Evolutionary conservation across 2,113 vertebrate species (phyloP).

Genomic region (Platichthys stellatus): DNA sequence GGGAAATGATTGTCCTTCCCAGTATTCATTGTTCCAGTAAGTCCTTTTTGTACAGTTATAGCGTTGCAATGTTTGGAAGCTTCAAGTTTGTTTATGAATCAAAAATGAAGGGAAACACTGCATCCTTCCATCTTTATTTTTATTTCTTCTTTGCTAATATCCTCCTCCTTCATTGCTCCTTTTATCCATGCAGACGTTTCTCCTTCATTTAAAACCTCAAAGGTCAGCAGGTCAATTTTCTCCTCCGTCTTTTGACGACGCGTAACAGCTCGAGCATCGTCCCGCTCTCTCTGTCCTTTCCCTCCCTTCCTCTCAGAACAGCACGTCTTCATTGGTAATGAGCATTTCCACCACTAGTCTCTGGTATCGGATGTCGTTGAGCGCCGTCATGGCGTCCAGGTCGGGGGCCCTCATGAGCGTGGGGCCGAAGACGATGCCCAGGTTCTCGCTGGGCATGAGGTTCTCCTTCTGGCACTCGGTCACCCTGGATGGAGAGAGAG

Average conservation of each 20-base stretch:
- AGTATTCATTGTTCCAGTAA: not conserved
- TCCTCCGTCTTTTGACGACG: not conserved
- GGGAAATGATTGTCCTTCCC: not conserved
- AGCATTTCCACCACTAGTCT: slow-evolving; percentile 95
- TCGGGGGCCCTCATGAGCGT: slow-evolving; percentile 94
- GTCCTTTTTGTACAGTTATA: not conserved
- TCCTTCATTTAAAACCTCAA: slow-evolving; percentile 29
- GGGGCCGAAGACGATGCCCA: slow-evolving; percentile 88
- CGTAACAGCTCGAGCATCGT: not conserved
- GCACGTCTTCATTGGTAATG: slow-evolving; percentile 95
- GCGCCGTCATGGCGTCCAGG: slow-evolving; percentile 90
- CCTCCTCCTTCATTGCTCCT: slow-evolving; percentile 30
- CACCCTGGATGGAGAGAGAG: slow-evolving; percentile 79
- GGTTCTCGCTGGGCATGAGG: slow-evolving; percentile 94
- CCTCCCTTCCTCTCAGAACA: slow-evolving; percentile 83
- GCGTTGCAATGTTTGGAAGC: not conserved
- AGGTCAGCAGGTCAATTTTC: slow-evolving; percentile 12
- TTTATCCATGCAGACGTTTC: slow-evolving; percentile 18
- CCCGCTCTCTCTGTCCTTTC: not conserved
- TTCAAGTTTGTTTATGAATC: not conserved
- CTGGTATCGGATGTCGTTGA: slow-evolving; percentile 96
- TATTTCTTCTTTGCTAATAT: slow-evolving; percentile 10
- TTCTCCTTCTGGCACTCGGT: slow-evolving; percentile 91
- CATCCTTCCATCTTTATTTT: slow-evolving; percentile 21
- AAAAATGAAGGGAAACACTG: slow-evolving; percentile 36